These are phyloP conservation scores for Druceiella hillmani DNA, from an alignment of 2,888 invertebrate genomes.

Conservation along the genomic window DNA sequence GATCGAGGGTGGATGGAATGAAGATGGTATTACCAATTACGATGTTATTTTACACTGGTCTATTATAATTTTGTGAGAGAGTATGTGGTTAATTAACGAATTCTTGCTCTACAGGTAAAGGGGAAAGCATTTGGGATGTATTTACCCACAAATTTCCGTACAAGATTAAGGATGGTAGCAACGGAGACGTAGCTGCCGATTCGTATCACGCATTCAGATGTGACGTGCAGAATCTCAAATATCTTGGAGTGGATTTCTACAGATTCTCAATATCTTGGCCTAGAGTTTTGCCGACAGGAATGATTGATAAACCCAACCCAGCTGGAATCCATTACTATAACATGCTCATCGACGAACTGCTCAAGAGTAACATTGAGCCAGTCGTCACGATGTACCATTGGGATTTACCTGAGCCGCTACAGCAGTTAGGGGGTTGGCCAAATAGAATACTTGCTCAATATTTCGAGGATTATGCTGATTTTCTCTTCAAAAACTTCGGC, in stretches of 20 bases:
- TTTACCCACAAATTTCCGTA: conserved; percentile 38
- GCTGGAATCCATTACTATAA: not conserved
- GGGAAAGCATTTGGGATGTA: conserved; percentile 51
- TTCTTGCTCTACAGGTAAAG: conserved; percentile 35
- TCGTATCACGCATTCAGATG: not conserved
- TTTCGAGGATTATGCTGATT: conserved; percentile 41
- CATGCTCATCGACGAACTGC: conserved; percentile 49
- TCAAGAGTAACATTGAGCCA: conserved; percentile 54
- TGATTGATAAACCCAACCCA: not conserved
- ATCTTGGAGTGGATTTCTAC: not conserved
- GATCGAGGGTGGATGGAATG: no score
- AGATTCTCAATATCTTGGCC: not conserved
- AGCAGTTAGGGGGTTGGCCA: conserved; percentile 49
- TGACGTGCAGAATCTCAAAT: not conserved
- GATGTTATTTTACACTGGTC: no score
- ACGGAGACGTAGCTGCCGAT: conserved; percentile 47
- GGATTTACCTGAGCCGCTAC: conserved; percentile 48
- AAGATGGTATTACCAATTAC: no score
- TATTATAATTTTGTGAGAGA: no score
- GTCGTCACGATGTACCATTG: conserved; percentile 51
- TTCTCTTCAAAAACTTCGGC: no score
- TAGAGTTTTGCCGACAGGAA: not conserved
- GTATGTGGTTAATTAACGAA: no score
- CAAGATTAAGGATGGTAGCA: conserved; percentile 39
- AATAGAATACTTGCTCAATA: conserved; percentile 40